Conservation (phyloP, 2,888 invertebrate species). For the Acanthacorydalis orientalis region DNA sequence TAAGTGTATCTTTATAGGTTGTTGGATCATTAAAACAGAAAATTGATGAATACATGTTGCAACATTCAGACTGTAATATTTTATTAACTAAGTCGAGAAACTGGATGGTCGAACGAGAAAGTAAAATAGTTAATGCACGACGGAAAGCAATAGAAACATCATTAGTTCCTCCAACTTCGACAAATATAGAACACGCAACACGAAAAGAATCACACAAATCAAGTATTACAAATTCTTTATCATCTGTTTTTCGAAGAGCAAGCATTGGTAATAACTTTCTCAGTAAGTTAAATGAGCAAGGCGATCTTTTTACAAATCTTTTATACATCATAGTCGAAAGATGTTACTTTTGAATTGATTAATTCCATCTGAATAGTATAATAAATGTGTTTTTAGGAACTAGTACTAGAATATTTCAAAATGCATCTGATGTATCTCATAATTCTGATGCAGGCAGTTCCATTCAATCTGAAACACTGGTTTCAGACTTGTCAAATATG, state of each 20-base stretch:
- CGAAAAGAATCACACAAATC: conserved; percentile 23
- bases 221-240: conserved; percentile 58
- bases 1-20: conserved; percentile 32
- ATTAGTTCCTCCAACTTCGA: conserved; percentile 18
- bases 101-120: conserved; percentile 64
- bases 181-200: conserved; percentile 21
- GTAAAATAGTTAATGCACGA: conserved; percentile 51
- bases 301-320: too few species aligned
- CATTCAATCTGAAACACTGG: neutral
- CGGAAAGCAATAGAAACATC: conserved; percentile 37
- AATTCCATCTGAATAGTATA: neutral
- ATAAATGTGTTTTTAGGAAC: neutral
- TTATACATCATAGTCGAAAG: too few species aligned
- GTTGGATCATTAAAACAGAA: conserved; percentile 68
- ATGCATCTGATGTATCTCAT: neutral
- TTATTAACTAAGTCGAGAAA: conserved; percentile 62
- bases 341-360: neutral
- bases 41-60: conserved; percentile 60
- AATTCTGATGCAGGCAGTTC: neutral
- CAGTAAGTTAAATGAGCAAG: conserved; percentile 2
- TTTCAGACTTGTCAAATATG: conserved; percentile 11
- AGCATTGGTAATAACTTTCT: conserved; percentile 17
- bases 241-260: conserved; percentile 56
- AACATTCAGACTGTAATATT: conserved; percentile 38
- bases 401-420: neutral